Percentiles rank a stretch among this genome's conserved stretches.
phyloP scores from a whole-genome alignment of 2,888 invertebrate genomes.

The Dicyrtomina minuta region DNA sequence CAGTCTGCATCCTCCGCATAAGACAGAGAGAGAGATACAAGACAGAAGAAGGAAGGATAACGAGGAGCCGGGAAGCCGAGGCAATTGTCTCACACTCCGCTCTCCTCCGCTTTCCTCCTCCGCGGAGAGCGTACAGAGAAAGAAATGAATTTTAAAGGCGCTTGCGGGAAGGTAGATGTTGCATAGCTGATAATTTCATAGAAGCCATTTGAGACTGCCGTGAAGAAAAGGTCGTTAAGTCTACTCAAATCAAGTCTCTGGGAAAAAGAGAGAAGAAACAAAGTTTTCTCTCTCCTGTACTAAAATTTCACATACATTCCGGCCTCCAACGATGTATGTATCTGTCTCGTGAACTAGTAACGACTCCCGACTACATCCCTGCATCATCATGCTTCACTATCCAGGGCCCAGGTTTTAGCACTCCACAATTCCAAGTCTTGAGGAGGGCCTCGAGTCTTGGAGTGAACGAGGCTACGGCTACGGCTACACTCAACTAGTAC shows the following conservation, averaged over 20 bases:
- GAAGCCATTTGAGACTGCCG: slow-evolving; percentile 41
- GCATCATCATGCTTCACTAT: too few species aligned
- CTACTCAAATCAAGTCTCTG: slow-evolving; percentile 36
- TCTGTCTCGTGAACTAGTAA: neutral
- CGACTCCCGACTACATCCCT: too few species aligned
- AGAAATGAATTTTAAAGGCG: neutral
- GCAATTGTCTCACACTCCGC: neutral
- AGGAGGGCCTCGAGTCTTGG: too few species aligned
- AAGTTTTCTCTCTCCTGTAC: slow-evolving; percentile 29
- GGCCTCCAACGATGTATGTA: neutral
- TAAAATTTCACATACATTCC: slow-evolving; percentile 13
- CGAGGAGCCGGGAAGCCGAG: neutral
- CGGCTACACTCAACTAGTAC: too few species aligned
- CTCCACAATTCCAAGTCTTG: too few species aligned
- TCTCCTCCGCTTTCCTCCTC: neutral
- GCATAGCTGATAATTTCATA: slow-evolving; percentile 34
- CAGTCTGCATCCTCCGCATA: too few species aligned
- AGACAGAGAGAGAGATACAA: neutral
- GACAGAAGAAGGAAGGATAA: neutral
- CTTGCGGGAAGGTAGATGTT: slow-evolving; percentile 16
- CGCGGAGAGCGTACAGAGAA: slow-evolving; percentile 6
- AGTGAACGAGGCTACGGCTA: too few species aligned
- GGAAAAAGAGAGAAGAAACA: slow-evolving; percentile 28
- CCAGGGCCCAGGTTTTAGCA: too few species aligned
- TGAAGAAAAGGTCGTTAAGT: slow-evolving; percentile 44